phyloP scores from a whole-genome alignment of 2,113 vertebrate genomes.

The Percina caprodes region DNA sequence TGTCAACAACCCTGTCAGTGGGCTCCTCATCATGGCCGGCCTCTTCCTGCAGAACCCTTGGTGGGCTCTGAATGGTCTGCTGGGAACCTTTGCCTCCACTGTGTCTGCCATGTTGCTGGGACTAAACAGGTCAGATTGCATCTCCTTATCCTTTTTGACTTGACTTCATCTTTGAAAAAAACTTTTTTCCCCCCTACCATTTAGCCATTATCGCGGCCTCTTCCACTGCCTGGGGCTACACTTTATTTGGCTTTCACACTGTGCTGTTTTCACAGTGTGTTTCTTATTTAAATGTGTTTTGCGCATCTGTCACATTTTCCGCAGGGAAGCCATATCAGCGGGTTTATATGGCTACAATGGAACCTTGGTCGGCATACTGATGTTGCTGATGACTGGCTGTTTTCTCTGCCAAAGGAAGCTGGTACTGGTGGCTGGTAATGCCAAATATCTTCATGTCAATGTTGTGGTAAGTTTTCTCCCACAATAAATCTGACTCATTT shows the following conservation, averaged over 20 bases:
- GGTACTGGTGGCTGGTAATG: conserved; percentile 87
- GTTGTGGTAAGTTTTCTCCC: conserved; percentile 80
- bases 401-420: conserved; percentile 81
- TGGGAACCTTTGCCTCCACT: conserved; percentile 83
- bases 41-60: conserved; percentile 87
- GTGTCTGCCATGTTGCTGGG: conserved; percentile 83
- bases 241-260: conserved; percentile 16
- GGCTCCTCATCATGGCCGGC: conserved; percentile 78
- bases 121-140: conserved; percentile 81
- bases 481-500: neutral
- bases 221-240: conserved; percentile 11
- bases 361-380: conserved; percentile 83
- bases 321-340: conserved; percentile 76
- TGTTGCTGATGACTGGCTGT: no score
- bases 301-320: conserved; percentile 9
- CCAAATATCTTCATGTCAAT: conserved; percentile 82
- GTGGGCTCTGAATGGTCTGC: conserved; percentile 86
- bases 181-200: neutral
- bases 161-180: neutral
- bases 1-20: conserved; percentile 88
- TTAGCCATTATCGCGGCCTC: conserved; percentile 23
- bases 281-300: conserved; percentile 33
- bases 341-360: conserved; percentile 84
- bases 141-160: conserved; percentile 1
- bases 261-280: conserved; percentile 30